Conservation (phyloP, 92 coral and sea anemone species). For the Phymanthus crucifer region DNA sequence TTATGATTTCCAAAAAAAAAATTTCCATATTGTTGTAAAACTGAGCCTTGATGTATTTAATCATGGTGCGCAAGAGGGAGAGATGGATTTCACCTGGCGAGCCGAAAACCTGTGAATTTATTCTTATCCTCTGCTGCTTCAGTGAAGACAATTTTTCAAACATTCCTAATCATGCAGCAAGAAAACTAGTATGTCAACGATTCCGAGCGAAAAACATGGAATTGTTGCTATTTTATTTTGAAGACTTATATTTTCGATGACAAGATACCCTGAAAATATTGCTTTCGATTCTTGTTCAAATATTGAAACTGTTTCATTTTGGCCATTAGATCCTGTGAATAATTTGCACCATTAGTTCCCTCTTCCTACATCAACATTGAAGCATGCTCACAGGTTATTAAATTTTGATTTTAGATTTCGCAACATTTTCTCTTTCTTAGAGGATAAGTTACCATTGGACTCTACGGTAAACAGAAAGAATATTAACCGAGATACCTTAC, state of each 20-base stretch:
- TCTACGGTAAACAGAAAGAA: neutral
- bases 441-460: no score
- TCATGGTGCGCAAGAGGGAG: no score
- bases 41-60: no score
- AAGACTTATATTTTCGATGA: neutral
- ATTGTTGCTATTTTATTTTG: no score
- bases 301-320: neutral
- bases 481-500: constrained; percentile 16
- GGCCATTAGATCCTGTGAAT: neutral
- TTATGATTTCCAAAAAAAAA: no score
- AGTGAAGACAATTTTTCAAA: no score
- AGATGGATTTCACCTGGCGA: neutral
- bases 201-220: no score
- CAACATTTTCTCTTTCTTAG: neutral
- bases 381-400: neutral
- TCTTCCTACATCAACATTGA: neutral
- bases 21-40: no score
- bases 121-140: no score
- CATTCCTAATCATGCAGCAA: no score
- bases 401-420: neutral
- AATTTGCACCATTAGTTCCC: neutral
- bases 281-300: neutral
- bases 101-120: neutral
- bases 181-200: no score
- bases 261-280: neutral